Base-by-base conservation (phyloP, 2,888 invertebrate genomes). In the Xestia c-nigrum region DNA sequence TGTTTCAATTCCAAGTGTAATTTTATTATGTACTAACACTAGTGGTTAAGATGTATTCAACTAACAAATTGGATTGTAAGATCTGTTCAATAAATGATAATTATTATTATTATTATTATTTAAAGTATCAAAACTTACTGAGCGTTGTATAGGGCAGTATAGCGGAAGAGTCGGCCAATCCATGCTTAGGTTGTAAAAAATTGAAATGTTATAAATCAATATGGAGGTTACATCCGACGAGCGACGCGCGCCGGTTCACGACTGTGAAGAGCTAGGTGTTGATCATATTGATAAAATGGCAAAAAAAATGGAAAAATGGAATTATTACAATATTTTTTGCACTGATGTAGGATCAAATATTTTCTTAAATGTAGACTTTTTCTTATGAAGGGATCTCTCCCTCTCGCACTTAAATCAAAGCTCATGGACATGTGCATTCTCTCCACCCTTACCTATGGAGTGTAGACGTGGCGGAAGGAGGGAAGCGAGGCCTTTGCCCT, bases 191-290 rank as follows among this genome's bases (percentile, higher is more conserved):
- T 90, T 89, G 90, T 91, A 93, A 93, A 94, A 93, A 93, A 93
- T 83, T 90, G 87, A 91, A 91, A 91, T 90, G 91, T 93, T 92
- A 92, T 93, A 92, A 93, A 93, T 94, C 93, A 93, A 91, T 93
- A 93, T 92, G 89, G 92, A 93, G 93, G 93, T 92, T 92, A 91
- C 89, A 92, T 93, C 92, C 90, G 91, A 84, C 78, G 88, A 91
- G 89, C 87, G 84, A 89, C 90, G 90, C 90, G 82, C 90, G 88
- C 89, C 70, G 72, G 68, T 89, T 89, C 93, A 91, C 90, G 92
- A 93, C 89, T 90, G 88, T 90, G 88, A 88, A 88, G 87, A 76
- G 76, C 87, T 83, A 90, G 85, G 90, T 78, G 71, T 85, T 80
- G 86, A 81, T 63, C 88, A 87, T 71, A 74, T 46, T 83, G 75